Evolutionary conservation across 2,888 invertebrate genomes (phyloP), one percentile per base, ranked within the genome.

Genomic region (Lissocephala sabroskyi): DNA sequence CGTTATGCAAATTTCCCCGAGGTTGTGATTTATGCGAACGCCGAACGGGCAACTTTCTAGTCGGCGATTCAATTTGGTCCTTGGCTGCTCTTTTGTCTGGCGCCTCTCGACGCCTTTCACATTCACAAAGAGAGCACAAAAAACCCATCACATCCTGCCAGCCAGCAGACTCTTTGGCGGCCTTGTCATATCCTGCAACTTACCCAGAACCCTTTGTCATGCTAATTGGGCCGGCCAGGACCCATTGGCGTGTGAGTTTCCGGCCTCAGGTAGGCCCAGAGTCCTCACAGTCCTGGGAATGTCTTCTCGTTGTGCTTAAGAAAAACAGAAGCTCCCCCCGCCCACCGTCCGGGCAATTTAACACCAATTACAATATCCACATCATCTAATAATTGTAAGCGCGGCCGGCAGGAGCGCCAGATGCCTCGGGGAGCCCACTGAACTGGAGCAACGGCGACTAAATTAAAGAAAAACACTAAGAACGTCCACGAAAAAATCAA

Each of bases 341-440:
- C 73, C 80, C 59, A n/a, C 63, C 59, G 71, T 5, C n/a, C 10
- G 77, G 77, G 65, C 81, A 82, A 82, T 80, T 83, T 82, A 83
- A 83, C 82, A 83, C 83, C 82, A 82, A 82, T 83, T 83, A 82
- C 82, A 82, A 83, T 82, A 83, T 82, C 81, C 82, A 79, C 83
- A 81, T 82, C 82, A 82, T 82, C 82, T 82, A 82, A 83, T 82
- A 83, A 82, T 80, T 73, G 65, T 63, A 56, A 59, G 58, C 54
- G 47, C 53, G 49, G 61, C 62, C 62, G 56, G 51, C 55, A 60
- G 65, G 58, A 67, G n/a, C n/a, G n/a, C n/a, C n/a, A n/a, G n/a
- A n/a, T n/a, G n/a, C n/a, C n/a, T n/a, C n/a, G n/a, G n/a, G n/a
- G n/a, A n/a, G n/a, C n/a, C n/a, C n/a, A n/a, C n/a, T n/a, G n/a